Evolutionary conservation across 2,888 invertebrate genomes (phyloP).

Genomic region (Teleiodes luculella): DNA sequence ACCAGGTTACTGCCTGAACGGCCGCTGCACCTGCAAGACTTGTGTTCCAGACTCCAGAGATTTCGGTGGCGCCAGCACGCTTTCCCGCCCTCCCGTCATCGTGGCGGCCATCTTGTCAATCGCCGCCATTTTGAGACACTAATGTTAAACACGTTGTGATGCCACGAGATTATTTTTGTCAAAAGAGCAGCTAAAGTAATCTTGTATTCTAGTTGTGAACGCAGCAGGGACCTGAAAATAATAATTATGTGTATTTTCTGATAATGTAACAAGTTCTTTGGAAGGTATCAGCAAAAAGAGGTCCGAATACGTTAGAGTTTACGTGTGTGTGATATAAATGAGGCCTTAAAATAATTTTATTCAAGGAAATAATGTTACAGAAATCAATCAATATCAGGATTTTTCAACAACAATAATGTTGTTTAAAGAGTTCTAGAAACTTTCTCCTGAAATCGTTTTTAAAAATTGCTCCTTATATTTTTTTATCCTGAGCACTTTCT

Average conservation of each 20-base stretch:
- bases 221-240: too few species aligned
- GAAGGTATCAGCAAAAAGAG: too few species aligned
- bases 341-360: not conserved
- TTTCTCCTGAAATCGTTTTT: too few species aligned
- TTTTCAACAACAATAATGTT: too few species aligned
- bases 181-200: too few species aligned
- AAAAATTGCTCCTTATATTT: too few species aligned
- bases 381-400: too few species aligned
- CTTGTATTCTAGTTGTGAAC: too few species aligned
- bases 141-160: constrained; percentile 23
- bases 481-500: too few species aligned
- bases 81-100: constrained; percentile 37
- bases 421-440: too few species aligned
- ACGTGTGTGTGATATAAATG: not conserved
- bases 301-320: not conserved
- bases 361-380: not conserved
- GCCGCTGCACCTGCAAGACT: constrained; percentile 67
- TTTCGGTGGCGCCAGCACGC: constrained; percentile 48
- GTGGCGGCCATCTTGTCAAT: constrained; percentile 41
- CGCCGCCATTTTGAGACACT: constrained; percentile 52
- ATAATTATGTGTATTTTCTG: too few species aligned
- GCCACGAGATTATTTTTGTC: not conserved
- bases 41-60: constrained; percentile 64
- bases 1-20: constrained; percentile 64
- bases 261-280: too few species aligned